Conservation (phyloP, 2,113 vertebrate genomes). For the Ammodytes marinus region DNA sequence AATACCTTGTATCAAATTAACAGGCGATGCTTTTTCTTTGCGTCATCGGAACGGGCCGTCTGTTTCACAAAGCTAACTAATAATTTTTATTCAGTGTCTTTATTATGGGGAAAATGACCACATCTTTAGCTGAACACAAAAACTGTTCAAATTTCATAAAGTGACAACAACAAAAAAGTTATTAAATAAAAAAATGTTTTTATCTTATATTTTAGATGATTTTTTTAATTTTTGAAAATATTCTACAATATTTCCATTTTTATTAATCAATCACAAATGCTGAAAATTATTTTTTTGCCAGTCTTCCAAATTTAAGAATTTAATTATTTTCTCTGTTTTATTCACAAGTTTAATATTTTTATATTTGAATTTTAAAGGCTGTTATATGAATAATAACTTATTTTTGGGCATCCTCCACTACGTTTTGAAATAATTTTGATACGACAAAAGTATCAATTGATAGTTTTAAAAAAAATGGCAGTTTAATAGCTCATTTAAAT, state of each 20-base stretch:
- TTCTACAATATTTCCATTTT: background rate
- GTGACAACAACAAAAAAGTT: background rate
- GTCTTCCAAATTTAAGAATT: background rate
- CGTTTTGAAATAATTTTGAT: background rate
- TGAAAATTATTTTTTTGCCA: background rate
- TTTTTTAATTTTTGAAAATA: background rate
- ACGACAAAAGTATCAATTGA: background rate
- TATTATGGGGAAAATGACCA: background rate
- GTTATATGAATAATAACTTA: background rate
- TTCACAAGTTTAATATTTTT: background rate
- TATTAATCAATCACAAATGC: background rate
- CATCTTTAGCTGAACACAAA: too few species aligned
- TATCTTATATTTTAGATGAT: background rate
- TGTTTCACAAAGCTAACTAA: background rate
- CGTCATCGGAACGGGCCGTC: background rate
- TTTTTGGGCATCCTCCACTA: background rate
- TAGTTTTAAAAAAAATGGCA: background rate
- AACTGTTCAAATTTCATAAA: too few species aligned
- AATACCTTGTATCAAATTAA: slow-evolving; percentile 21
- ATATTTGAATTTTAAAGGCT: background rate
- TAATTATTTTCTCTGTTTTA: background rate
- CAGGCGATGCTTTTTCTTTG: slow-evolving; percentile 10
- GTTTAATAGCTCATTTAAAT: background rate
- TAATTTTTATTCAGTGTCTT: background rate
- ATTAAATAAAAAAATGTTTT: background rate